Evolutionary conservation across 2,797 vertebrate genomes (phyloP).

Genomic region (Pelobates cultripes): DNA sequence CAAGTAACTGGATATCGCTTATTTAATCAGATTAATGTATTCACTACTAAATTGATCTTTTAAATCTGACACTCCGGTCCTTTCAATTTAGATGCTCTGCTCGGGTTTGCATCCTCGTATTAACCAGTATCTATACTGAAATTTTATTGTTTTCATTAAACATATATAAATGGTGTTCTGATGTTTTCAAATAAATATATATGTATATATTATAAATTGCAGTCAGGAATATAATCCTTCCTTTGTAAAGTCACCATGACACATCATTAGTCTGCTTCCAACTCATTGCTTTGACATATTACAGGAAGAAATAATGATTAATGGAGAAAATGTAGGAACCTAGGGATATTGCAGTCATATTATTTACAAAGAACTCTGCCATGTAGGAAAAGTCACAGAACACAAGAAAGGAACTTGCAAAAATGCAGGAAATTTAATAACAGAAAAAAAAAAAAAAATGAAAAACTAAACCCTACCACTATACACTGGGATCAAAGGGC

Average conservation of each 20-base stretch:
- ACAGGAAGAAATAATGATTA: slow-evolving; percentile 4
- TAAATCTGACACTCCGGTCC: no score
- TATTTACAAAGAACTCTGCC: neutral
- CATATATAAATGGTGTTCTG: no score
- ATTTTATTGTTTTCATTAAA: no score
- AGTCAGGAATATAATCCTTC: neutral
- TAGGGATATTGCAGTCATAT: neutral
- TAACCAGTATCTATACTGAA: no score
- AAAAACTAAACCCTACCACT: neutral
- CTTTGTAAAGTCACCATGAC: neutral
- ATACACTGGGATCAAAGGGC: neutral
- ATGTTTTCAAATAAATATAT: no score
- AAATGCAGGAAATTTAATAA: slow-evolving; percentile 2
- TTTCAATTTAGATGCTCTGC: no score
- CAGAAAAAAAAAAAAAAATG: neutral
- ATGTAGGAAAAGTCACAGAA: neutral
- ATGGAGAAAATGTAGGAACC: neutral
- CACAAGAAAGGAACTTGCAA: slow-evolving; percentile 4
- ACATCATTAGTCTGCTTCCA: neutral
- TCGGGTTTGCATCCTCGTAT: no score
- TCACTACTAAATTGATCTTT: no score
- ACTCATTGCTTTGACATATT: neutral
- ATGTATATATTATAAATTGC: neutral
- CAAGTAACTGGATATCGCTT: no score
- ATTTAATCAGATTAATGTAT: no score